phyloP scores from a whole-genome alignment of 1,140 invertebrate species.

The Eueides isabella region DNA sequence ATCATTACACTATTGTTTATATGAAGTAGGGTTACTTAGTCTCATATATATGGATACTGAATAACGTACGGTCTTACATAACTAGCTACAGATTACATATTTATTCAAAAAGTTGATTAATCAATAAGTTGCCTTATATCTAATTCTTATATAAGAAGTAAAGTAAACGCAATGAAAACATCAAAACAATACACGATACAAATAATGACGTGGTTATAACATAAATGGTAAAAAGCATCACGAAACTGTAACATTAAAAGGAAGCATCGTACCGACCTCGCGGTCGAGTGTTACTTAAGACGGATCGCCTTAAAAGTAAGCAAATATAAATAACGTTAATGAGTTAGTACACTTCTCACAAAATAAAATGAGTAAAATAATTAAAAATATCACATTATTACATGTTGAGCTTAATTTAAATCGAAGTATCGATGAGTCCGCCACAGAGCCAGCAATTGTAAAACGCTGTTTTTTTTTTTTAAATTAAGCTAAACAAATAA shows the following conservation, averaged over 20 bases:
- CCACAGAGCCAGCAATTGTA: constrained; percentile 49
- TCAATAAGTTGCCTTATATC: constrained; percentile 69
- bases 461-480: constrained; percentile 45
- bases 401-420: constrained; percentile 82
- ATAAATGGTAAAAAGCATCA: constrained; percentile 72
- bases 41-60: constrained; percentile 30
- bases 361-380: constrained; percentile 73
- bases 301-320: constrained; percentile 60
- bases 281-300: constrained; percentile 46
- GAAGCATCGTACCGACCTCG: constrained; percentile 66
- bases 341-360: constrained; percentile 61
- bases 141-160: constrained; percentile 69
- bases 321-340: constrained; percentile 69
- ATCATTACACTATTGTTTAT: constrained; percentile 7
- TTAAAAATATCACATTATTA: constrained; percentile 82
- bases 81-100: constrained; percentile 75
- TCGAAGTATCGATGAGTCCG: constrained; percentile 47
- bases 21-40: constrained; percentile 16
- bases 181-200: constrained; percentile 53
- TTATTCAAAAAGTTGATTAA: constrained; percentile 72
- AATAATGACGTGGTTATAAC: constrained; percentile 64
- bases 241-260: constrained; percentile 70
- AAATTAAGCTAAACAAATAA: constrained; percentile 82
- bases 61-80: constrained; percentile 51
- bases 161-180: constrained; percentile 70